phyloP scores from a whole-genome alignment of 92 coral and sea anemone genomes.

The Siderastrea siderea region DNA sequence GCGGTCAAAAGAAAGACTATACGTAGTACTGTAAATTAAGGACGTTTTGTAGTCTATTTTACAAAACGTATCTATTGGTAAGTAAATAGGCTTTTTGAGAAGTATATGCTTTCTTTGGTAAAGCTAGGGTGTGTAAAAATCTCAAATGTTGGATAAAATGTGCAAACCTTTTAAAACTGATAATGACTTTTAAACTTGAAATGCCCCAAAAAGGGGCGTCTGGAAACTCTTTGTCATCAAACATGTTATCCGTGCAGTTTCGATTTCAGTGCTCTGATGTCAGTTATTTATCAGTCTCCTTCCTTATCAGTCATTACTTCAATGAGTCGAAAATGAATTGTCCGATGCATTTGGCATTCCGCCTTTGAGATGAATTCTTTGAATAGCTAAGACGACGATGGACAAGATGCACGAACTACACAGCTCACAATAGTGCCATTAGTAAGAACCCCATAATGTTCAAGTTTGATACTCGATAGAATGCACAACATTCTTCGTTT shows the following conservation, averaged over 20 bases:
- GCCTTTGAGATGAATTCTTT: slow-evolving; percentile 6
- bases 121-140: too few relatives aligned
- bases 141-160: too few relatives aligned
- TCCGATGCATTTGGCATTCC: background rate
- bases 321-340: background rate
- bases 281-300: slow-evolving; percentile 35
- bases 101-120: too few relatives aligned
- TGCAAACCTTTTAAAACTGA: background rate
- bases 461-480: too few relatives aligned
- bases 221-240: slow-evolving; percentile 9
- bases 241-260: background rate
- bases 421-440: background rate
- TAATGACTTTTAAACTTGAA: background rate
- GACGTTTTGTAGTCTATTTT: too few relatives aligned
- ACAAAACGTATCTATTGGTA: too few relatives aligned
- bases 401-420: background rate
- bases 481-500: background rate
- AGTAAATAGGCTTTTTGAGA: too few relatives aligned
- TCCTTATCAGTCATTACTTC: slow-evolving; percentile 2
- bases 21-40: too few relatives aligned
- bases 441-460: background rate
- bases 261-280: background rate
- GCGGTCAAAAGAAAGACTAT: too few relatives aligned
- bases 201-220: background rate
- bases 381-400: slow-evolving; percentile 12